phyloP scores from a whole-genome alignment of 2,797 vertebrate genomes.

The Characodon lateralis region DNA sequence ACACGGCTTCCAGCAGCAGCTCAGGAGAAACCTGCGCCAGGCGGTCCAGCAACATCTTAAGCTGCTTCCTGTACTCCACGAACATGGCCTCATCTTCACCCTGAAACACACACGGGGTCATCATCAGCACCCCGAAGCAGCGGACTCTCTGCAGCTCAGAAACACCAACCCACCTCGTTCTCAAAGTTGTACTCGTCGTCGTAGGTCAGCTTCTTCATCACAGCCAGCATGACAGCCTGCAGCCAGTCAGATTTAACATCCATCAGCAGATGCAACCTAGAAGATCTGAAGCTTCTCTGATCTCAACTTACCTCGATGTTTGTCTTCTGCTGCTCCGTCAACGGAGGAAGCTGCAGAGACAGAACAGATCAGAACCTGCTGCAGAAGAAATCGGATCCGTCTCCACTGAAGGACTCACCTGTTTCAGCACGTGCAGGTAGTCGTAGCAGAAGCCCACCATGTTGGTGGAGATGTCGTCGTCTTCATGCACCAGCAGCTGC shows the following conservation, averaged over 20 bases:
- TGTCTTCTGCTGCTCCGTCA: slow-evolving; percentile 91
- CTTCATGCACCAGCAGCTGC: slow-evolving; percentile 92
- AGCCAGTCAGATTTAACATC: not conserved
- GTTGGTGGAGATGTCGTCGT: slow-evolving; percentile 97
- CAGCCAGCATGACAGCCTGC: slow-evolving; percentile 94
- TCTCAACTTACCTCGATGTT: slow-evolving; percentile 88
- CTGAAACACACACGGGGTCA: slow-evolving; percentile 62
- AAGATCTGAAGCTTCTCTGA: not conserved
- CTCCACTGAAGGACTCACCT: slow-evolving; percentile 74
- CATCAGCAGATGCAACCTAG: not conserved
- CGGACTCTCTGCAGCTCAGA: not conserved
- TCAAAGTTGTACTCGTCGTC: slow-evolving; percentile 99
- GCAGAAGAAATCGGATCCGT: not conserved
- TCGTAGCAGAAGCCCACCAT: slow-evolving; percentile 97
- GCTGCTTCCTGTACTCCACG: slow-evolving; percentile 97
- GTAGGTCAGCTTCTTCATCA: slow-evolving; percentile 98
- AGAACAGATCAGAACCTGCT: not conserved
- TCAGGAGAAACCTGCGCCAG: slow-evolving; percentile 97
- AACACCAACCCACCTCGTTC: slow-evolving; percentile 87
- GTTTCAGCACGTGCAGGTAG: slow-evolving; percentile 97
- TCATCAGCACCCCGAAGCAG: not conserved
- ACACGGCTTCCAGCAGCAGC: slow-evolving; percentile 90
- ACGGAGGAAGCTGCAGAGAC: slow-evolving; percentile 84
- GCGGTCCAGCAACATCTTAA: slow-evolving; percentile 95
- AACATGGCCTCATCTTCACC: slow-evolving; percentile 99